Conservation (phyloP, 2,113 vertebrate genomes). For the Bos javanicus region DNA sequence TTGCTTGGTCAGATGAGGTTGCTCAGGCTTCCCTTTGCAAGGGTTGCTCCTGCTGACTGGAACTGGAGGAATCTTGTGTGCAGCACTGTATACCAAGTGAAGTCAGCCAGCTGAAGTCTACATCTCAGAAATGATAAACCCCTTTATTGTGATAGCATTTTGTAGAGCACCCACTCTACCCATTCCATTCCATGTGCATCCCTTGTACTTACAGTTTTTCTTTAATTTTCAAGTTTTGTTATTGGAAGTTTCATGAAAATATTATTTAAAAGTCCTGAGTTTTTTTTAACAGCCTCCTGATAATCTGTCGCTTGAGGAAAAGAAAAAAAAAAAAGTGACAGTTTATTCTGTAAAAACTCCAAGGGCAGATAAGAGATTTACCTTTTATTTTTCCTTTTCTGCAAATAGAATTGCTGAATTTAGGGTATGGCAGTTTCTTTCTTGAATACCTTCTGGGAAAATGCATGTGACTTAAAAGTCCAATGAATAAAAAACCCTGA, state of each 20-base stretch:
- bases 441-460: not conserved
- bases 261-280: slow-evolving; percentile 54
- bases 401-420: slow-evolving; percentile 37
- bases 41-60: not conserved
- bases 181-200: not conserved
- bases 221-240: slow-evolving; percentile 50
- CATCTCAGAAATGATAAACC: not conserved
- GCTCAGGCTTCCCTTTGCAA: slow-evolving; percentile 18
- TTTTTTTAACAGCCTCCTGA: slow-evolving; percentile 23
- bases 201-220: not conserved
- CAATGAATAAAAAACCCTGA: not conserved
- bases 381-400: slow-evolving; percentile 47
- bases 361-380: slow-evolving; percentile 51
- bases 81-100: not conserved
- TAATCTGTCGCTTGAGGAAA: slow-evolving; percentile 50
- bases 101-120: not conserved
- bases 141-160: slow-evolving; percentile 13
- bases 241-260: slow-evolving; percentile 49
- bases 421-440: not conserved
- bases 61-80: not conserved
- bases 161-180: not conserved
- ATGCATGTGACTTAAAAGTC: not conserved
- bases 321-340: not conserved
- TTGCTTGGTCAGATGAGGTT: not conserved
- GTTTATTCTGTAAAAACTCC: not conserved